Evolutionary conservation across 2,888 invertebrate genomes (phyloP).

Genomic region (Lasioglossum zephyrum): DNA sequence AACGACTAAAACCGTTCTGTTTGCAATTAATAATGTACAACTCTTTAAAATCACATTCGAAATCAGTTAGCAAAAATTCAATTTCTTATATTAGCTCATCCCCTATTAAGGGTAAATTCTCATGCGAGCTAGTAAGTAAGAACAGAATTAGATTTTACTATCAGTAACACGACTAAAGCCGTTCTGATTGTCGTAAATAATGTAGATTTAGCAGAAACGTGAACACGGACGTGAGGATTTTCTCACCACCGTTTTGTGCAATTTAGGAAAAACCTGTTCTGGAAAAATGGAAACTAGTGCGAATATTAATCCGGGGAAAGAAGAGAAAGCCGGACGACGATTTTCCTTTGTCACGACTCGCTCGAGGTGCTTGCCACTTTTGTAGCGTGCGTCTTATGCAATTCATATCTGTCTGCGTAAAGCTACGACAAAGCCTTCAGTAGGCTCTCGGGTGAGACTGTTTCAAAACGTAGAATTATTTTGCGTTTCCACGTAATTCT

Average conservation of each 20-base stretch:
- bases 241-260: neutral
- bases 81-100: too few relatives aligned
- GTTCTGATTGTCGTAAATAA: neutral
- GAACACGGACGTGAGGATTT: neutral
- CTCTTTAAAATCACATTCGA: too few relatives aligned
- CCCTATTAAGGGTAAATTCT: too few relatives aligned
- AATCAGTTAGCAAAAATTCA: too few relatives aligned
- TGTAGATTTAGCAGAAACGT: neutral
- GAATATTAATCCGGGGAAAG: constrained; percentile 13
- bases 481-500: neutral
- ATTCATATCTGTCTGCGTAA: neutral
- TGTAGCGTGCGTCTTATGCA: neutral
- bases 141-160: too few relatives aligned
- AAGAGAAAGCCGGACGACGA: neutral
- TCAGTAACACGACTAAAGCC: too few relatives aligned
- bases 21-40: too few relatives aligned
- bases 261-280: constrained; percentile 2
- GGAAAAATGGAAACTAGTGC: neutral
- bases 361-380: neutral
- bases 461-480: neutral
- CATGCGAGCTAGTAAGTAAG: too few relatives aligned
- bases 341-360: neutral
- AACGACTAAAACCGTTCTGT: too few relatives aligned
- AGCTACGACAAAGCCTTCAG: neutral
- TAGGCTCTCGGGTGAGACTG: neutral